Base-by-base conservation (phyloP, 2,888 invertebrate genomes). In the Cyrtodaria siliqua region DNA sequence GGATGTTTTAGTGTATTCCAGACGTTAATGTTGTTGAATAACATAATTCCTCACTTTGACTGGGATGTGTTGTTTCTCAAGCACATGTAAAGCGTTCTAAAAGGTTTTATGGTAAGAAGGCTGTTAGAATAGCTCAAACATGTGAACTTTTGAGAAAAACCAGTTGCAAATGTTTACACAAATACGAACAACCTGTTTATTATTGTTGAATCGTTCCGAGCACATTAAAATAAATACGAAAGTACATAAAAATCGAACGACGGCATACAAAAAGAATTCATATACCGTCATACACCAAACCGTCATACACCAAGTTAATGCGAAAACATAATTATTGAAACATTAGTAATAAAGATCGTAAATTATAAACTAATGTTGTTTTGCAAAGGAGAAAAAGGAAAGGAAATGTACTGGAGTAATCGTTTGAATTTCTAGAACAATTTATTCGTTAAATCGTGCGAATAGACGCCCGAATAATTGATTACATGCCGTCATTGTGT, bases 401-500 rank as follows among this genome's bases (percentile, higher is more conserved):
- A n/a, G 18, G 53, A 53, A 14, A 18, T 53, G 24, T 53, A 29
- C 16, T 53, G 27, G 18, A 27, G 18, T 53, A 53, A 53, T 53
- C 24, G 53, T 16, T 16, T 16, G 2, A 12, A 26, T 27, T 24
- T 53, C 14, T 2, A 23, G 38, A 23, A 24, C 67, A 74, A 74
- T 74, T 68, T 74, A 38, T 40, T 23, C 50, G 68, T 68, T 50
- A 52, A 74, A 63, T 68, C 74, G 68, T 57, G 68, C 74, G 52
- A 33, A 53, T 23, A 61, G 42, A 62, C 40, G 33, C 56, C 50
- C 62, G 60, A 74, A 68, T 74, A 68, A 74, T 74, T 74, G 67
- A 74, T 59, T 38, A 40, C 42, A 53, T 2, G 20, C 9, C 27
- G 16, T 38, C 40, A 42, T 57, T 33, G 50, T 42, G 74, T 38